Evolutionary conservation across 2,797 vertebrate species (phyloP).

Genomic region (Tapera naevia): DNA sequence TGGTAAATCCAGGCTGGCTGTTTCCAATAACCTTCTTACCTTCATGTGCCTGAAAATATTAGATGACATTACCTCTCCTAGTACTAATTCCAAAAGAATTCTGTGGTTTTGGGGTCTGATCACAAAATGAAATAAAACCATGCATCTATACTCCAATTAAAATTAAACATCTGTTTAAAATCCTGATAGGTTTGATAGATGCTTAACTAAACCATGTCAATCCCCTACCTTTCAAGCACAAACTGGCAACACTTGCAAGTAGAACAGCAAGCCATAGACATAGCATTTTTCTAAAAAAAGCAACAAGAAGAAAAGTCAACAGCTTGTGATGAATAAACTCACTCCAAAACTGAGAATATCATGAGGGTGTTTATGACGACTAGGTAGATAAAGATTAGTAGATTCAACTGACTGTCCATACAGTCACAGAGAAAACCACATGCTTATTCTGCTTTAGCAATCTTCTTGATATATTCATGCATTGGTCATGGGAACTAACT

Average conservation of each 20-base stretch:
- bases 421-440: constrained; percentile 49
- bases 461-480: constrained; percentile 44
- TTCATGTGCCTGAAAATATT: not conserved
- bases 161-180: not conserved
- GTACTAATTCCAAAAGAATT: not conserved
- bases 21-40: not conserved
- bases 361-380: constrained; percentile 38
- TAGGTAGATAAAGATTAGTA: constrained; percentile 17
- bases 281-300: not conserved
- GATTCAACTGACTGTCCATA: constrained; percentile 44
- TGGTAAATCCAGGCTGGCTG: not conserved
- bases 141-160: not conserved
- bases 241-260: not conserved
- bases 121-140: not conserved
- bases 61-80: not conserved
- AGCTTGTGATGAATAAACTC: constrained; percentile 41
- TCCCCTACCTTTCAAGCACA: not conserved
- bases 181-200: not conserved
- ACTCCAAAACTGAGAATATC: constrained; percentile 1
- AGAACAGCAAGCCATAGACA: not conserved
- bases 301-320: constrained; percentile 41
- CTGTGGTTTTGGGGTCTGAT: not conserved
- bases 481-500: constrained; percentile 50
- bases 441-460: constrained; percentile 60
- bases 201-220: not conserved